Evolutionary conservation across 2,797 vertebrate genomes (phyloP).

Genomic region (Rhabdomys pumilio): DNA sequence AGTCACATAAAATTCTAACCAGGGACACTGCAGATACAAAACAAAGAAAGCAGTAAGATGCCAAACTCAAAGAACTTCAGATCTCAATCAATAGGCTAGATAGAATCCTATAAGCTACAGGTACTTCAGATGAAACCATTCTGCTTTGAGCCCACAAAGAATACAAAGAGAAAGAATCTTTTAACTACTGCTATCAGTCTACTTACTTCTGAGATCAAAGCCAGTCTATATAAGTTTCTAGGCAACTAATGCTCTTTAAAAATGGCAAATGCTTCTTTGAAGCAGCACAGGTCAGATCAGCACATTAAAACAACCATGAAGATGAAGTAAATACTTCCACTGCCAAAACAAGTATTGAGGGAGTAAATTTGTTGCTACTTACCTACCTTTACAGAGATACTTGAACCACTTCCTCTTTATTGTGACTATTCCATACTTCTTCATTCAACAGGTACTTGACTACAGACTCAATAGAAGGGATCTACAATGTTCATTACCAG

Average conservation of each 20-base stretch:
- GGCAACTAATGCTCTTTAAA: slow-evolving; percentile 56
- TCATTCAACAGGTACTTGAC: slow-evolving; percentile 69
- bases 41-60: slow-evolving; percentile 62
- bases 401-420: slow-evolving; percentile 61
- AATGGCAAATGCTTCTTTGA: slow-evolving; percentile 70
- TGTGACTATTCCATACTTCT: slow-evolving; percentile 64
- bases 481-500: slow-evolving; percentile 20
- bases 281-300: slow-evolving; percentile 59
- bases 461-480: slow-evolving; percentile 60
- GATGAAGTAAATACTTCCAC: slow-evolving; percentile 72
- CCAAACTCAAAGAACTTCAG: slow-evolving; percentile 52
- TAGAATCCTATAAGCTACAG: slow-evolving; percentile 61
- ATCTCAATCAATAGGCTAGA: slow-evolving; percentile 53
- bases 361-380: slow-evolving; percentile 59
- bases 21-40: slow-evolving; percentile 65
- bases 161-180: slow-evolving; percentile 51
- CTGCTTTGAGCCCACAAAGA: slow-evolving; percentile 32
- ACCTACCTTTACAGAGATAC: slow-evolving; percentile 61
- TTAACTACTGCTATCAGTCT: slow-evolving; percentile 60
- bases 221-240: slow-evolving; percentile 51
- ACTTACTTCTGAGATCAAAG: slow-evolving; percentile 66
- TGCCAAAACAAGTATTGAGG: slow-evolving; percentile 65
- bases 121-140: slow-evolving; percentile 59
- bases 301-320: slow-evolving; percentile 41
- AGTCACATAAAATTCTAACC: slow-evolving; percentile 61